These are phyloP conservation scores for Coreoperca whiteheadi DNA, from an alignment of 2,113 vertebrate species.

Conservation along the genomic window DNA sequence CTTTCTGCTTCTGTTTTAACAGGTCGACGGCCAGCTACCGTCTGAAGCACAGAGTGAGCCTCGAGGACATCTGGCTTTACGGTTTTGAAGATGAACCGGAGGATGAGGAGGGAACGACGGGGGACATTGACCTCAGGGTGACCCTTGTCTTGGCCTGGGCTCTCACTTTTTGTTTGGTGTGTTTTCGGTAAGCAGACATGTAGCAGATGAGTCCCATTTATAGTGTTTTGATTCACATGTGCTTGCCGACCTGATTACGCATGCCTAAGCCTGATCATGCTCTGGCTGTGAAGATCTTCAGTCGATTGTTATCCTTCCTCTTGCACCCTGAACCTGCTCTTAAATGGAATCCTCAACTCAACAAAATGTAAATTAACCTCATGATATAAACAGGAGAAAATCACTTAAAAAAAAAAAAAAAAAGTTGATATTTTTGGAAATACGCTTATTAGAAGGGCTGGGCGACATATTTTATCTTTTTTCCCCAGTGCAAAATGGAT, in stretches of 20 bases:
- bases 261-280: background rate
- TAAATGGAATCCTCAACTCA: background rate
- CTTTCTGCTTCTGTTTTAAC: background rate
- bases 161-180: constrained; percentile 69
- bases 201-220: background rate
- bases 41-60: constrained; percentile 75
- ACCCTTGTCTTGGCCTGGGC: constrained; percentile 75
- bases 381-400: background rate
- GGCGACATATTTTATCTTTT: no score
- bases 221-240: background rate
- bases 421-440: background rate
- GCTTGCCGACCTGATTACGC: background rate
- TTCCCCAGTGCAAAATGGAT: no score
- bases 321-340: background rate
- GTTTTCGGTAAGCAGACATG: constrained; percentile 74
- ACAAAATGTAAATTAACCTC: background rate
- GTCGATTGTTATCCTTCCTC: background rate
- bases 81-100: constrained; percentile 63
- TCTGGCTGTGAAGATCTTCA: background rate
- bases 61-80: constrained; percentile 69
- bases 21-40: constrained; percentile 79
- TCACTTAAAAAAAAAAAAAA: no score
- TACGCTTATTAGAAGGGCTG: background rate
- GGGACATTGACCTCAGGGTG: constrained; percentile 54
- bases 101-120: constrained; percentile 27